Evolutionary conservation across 1,140 invertebrate genomes (phyloP).

Genomic region (Hylaeus anthracinus): DNA sequence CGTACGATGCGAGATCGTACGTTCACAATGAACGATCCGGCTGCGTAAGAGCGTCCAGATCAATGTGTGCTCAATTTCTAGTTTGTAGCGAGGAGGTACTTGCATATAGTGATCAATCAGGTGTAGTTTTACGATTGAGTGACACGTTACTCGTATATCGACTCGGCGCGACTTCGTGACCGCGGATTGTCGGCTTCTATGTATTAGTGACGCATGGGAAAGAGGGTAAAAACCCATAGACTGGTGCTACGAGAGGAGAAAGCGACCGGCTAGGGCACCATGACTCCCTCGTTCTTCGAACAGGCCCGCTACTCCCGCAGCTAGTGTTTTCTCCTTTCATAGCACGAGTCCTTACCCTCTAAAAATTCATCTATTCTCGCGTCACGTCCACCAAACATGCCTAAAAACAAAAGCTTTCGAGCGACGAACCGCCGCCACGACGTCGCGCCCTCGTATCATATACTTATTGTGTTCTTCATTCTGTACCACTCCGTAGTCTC

Average conservation of each 20-base stretch:
- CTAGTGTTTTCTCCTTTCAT: too few relatives aligned
- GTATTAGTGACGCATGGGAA: too few relatives aligned
- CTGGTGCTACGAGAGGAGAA: too few relatives aligned
- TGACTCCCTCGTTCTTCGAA: too few relatives aligned
- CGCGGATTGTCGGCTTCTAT: slow-evolving; percentile 12
- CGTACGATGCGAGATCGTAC: neutral
- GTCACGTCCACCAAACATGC: neutral
- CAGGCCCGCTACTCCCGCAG: too few relatives aligned
- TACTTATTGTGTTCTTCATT: slow-evolving; percentile 49
- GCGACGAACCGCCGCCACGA: slow-evolving; percentile 23
- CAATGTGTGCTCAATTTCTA: slow-evolving; percentile 73
- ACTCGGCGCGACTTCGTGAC: slow-evolving; percentile 22
- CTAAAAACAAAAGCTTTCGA: neutral
- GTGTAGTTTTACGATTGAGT: slow-evolving; percentile 27
- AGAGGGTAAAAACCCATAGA: too few relatives aligned
- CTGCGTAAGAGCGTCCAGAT: slow-evolving; percentile 48
- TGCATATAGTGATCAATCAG: slow-evolving; percentile 34
- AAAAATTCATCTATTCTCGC: too few relatives aligned
- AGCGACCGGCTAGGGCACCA: too few relatives aligned
- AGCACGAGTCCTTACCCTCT: too few relatives aligned
- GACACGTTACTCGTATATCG: neutral
- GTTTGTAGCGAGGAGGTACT: slow-evolving; percentile 59
- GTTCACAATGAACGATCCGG: slow-evolving; percentile 30
- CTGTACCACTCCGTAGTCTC: slow-evolving; percentile 40
- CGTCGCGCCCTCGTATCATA: slow-evolving; percentile 4